These are phyloP conservation scores for Malurus splendens DNA, from an alignment of 2,797 vertebrate genomes.

Conservation along the genomic window DNA sequence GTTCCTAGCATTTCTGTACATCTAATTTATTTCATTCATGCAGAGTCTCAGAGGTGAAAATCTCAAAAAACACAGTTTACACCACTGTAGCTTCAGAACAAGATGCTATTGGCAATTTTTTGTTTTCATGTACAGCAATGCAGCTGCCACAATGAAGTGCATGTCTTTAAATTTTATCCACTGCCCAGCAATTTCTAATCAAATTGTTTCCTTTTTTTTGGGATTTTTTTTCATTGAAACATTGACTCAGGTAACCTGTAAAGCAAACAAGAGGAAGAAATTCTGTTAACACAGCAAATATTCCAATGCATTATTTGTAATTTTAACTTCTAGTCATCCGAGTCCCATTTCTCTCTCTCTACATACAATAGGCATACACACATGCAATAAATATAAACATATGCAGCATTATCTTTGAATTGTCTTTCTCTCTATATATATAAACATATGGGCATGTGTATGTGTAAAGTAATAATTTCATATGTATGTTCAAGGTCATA, in stretches of 20 bases:
- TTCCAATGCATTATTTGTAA: not conserved
- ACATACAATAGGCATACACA: not conserved
- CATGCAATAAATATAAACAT: not conserved
- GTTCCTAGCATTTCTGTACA: not conserved
- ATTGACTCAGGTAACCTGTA: not conserved
- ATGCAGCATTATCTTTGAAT: not conserved
- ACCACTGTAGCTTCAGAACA: not conserved
- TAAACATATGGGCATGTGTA: rapidly evolving
- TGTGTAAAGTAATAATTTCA: not conserved
- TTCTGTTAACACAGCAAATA: not conserved
- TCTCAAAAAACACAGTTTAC: not conserved
- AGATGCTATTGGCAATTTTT: not conserved
- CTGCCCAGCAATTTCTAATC: not conserved
- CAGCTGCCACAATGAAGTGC: not conserved
- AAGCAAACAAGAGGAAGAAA: not conserved
- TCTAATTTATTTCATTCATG: not conserved
- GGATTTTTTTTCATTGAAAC: not conserved
- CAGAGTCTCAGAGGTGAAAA: not conserved
- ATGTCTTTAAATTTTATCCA: not conserved
- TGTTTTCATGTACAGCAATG: not conserved
- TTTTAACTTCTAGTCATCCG: not conserved
- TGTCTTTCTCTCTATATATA: not conserved
- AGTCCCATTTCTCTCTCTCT: not conserved
- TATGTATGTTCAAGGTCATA: not conserved
- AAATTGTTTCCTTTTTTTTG: not conserved